These are phyloP conservation scores for Riparia riparia DNA, from an alignment of 2,113 vertebrate genomes.

Conservation along the genomic window DNA sequence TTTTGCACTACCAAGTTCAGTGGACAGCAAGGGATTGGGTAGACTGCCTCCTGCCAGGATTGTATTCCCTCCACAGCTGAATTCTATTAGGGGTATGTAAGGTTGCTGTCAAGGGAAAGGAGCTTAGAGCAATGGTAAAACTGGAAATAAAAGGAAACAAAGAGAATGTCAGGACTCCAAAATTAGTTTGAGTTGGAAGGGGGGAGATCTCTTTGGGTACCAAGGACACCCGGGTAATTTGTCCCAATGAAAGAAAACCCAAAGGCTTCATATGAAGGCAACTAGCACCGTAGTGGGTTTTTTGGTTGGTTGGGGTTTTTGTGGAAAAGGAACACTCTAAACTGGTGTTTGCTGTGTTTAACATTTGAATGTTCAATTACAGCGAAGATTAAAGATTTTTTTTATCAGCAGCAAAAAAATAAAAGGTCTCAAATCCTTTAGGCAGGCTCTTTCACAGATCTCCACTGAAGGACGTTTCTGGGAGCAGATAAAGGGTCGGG, in stretches of 20 bases:
- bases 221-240: not conserved
- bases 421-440: not conserved
- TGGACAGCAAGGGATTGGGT: not conserved
- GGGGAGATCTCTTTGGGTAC: not conserved
- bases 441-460: not conserved
- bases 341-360: not conserved
- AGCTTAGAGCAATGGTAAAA: not conserved
- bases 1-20: not conserved
- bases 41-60: not conserved
- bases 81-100: not conserved
- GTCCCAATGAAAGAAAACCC: not conserved
- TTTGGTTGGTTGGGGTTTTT: not conserved
- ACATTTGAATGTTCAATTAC: not conserved
- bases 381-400: not conserved
- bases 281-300: too few species aligned
- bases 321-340: not conserved
- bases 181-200: not conserved
- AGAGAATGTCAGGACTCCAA: not conserved
- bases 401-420: not conserved
- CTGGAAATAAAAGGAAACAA: not conserved
- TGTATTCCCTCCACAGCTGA: not conserved
- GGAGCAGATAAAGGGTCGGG: not conserved
- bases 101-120: not conserved
- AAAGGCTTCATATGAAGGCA: not conserved
- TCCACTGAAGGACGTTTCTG: not conserved